Base-by-base conservation (phyloP, 2,113 vertebrate genomes). In the Scytalopus superciliaris region DNA sequence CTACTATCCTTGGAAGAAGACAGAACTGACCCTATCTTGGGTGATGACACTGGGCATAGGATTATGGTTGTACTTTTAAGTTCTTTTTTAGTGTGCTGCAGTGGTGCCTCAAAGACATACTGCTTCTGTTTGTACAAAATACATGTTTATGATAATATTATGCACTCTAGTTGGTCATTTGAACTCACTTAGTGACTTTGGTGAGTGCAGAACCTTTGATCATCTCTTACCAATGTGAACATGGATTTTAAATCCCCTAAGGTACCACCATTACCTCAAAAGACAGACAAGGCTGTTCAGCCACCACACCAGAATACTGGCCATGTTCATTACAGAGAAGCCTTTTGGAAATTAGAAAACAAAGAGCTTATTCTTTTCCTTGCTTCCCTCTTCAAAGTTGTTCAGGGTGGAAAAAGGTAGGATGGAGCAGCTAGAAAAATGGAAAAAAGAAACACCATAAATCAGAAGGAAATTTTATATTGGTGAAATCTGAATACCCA, bases 21-120 rank as follows among this genome's bases (percentile, higher is more conserved):
- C 12, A 73, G 13, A 60, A 53, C 11, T 40, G 28, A 49, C 10
- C 4, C 25, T 19, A 19, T 3, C 18, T 88, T 66, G 16, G 19
- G 4, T 80, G 40, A 22, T 37, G 73, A 6, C 12, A 56, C 2
- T 17, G 11, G n/a, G 5, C 14, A 30, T 28, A 33, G 10, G 6
- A 55, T 67, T 72, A 60, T 5, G 3, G 6, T 55, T 3, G 0
- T 33, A 35, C 0, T 0, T 5, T 7, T 62, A n/a, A n/a, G n/a
- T 85, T 60, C 5, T 50, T 30, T 79, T 63, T 67, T 50, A 35
- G 14, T 66, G 7, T 39, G 12, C 18, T 49, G 39, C 12, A 39
- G 22, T 2, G 2, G 9, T 45, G 7, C 1, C 24, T 18, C 44
- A 31, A 55, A 68, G 19, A 53, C 3, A 9, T 47, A 39, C 3